These are phyloP conservation scores for Coreoperca whiteheadi DNA, from an alignment of 2,113 vertebrate genomes.

Conservation along the genomic window DNA sequence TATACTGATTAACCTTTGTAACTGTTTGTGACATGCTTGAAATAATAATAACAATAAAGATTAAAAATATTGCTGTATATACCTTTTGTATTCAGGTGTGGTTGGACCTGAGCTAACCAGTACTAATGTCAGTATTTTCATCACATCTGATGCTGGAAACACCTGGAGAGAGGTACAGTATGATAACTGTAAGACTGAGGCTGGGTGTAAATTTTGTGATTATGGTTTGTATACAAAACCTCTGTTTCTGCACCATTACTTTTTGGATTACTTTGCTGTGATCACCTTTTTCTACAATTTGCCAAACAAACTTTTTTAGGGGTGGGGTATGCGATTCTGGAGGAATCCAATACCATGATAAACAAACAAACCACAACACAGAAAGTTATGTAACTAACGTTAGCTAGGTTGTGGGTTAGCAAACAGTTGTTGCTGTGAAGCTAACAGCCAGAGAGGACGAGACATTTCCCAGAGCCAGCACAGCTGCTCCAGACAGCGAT, in stretches of 20 bases:
- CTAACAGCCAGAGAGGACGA: no score
- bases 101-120: conserved; percentile 89
- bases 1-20: not conserved
- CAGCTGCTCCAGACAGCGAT: no score
- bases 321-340: no score
- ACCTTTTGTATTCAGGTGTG: conserved; percentile 84
- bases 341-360: no score
- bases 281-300: not conserved
- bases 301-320: not conserved
- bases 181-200: no score
- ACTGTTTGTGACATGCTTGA: not conserved
- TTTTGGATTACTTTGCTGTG: not conserved
- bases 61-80: not conserved
- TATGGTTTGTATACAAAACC: not conserved
- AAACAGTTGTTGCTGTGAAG: no score
- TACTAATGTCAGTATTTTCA: conserved; percentile 93
- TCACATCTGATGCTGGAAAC: conserved; percentile 94
- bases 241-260: not conserved
- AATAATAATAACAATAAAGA: not conserved
- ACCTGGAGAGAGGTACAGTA: conserved; percentile 93
- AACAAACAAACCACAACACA: no score
- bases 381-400: no score
- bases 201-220: not conserved
- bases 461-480: no score
- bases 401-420: no score